phyloP scores from a whole-genome alignment of 2,113 vertebrate genomes.

The Pao palembangensis region DNA sequence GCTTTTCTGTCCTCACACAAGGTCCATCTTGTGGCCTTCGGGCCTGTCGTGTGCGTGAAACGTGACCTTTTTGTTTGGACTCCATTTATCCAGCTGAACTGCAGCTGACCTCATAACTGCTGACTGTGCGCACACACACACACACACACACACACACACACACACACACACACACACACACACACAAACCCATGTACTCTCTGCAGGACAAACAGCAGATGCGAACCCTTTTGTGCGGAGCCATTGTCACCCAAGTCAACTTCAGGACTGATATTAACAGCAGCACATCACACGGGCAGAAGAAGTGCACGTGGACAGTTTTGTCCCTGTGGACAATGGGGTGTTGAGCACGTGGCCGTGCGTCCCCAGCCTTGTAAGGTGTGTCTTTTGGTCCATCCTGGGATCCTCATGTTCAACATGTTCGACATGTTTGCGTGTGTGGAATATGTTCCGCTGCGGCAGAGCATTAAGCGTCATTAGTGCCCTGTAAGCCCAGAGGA shows the following conservation, averaged over 20 bases:
- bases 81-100: constrained; percentile 45
- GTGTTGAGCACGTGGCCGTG: constrained; percentile 2
- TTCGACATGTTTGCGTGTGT: constrained; percentile 18
- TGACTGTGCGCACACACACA: constrained; percentile 46
- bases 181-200: constrained; percentile 49
- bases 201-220: constrained; percentile 52
- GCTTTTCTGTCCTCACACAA: background rate
- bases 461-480: constrained; percentile 29
- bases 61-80: constrained; percentile 48
- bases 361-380: constrained; percentile 22
- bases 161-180: constrained; percentile 35
- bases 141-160: constrained; percentile 48
- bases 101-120: constrained; percentile 43
- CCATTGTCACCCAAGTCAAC: constrained; percentile 31
- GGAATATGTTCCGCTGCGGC: constrained; percentile 29
- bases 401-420: too few species aligned
- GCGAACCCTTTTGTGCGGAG: constrained; percentile 38
- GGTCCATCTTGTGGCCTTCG: constrained; percentile 1
- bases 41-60: constrained; percentile 20
- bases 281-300: constrained; percentile 24
- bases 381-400: too few species aligned
- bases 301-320: constrained; percentile 28
- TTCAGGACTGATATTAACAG: constrained; percentile 30
- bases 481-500: constrained; percentile 25
- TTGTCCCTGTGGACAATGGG: constrained; percentile 18